Evolutionary conservation across 1,140 invertebrate genomes (phyloP).

Genomic region (Eriosoma lanigerum): DNA sequence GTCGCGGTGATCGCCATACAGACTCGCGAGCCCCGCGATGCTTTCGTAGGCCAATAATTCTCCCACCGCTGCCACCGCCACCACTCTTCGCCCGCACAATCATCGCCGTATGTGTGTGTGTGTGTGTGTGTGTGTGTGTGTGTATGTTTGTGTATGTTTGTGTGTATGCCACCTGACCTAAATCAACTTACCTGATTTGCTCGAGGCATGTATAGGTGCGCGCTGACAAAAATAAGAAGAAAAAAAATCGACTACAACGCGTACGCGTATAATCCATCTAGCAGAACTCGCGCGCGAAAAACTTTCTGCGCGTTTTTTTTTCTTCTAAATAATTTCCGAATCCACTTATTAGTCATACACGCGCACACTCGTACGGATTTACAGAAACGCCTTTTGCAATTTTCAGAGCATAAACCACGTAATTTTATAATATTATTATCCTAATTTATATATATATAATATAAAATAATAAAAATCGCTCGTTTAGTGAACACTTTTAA

Average conservation of each 20-base stretch:
- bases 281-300: neutral
- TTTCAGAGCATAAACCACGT: conserved; percentile 40
- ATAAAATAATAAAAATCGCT: too few relatives aligned
- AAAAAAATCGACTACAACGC: conserved; percentile 4
- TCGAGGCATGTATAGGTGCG: conserved; percentile 38
- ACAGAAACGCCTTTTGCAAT: neutral
- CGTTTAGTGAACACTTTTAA: too few relatives aligned
- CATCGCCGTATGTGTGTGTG: neutral
- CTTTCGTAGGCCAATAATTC: conserved; percentile 50
- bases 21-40: conserved; percentile 44
- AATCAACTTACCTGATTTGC: conserved; percentile 43
- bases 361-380: neutral
- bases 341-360: conserved; percentile 33
- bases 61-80: conserved; percentile 18
- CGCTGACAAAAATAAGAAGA: conserved; percentile 28
- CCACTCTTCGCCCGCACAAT: neutral
- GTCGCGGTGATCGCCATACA: conserved; percentile 44
- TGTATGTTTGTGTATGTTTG: too few relatives aligned
- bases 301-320: conserved; percentile 27
- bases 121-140: neutral
- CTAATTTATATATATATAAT: neutral
- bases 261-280: too few relatives aligned
- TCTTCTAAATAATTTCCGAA: conserved; percentile 27
- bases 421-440: neutral
- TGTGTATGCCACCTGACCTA: conserved; percentile 33